A percentile compares a stretch with the other conserved stretches of the same genome.
Evolutionary conservation across 2,888 invertebrate species (phyloP).

Genomic region (Leucania comma): DNA sequence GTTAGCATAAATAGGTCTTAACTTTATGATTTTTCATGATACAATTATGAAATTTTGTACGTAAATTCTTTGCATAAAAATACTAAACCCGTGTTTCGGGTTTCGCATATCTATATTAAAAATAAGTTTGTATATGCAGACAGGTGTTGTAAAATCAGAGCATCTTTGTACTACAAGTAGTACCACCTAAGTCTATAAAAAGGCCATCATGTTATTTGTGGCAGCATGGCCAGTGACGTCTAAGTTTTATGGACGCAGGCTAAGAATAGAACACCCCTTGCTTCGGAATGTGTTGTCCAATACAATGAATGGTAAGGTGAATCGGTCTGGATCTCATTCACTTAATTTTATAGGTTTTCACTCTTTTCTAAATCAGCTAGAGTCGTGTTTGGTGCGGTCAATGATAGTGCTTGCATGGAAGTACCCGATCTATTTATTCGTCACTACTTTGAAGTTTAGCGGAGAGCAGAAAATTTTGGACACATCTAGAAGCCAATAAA

Average conservation of each 20-base stretch:
- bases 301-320: background rate
- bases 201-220: constrained; percentile 23
- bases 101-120: too few relatives aligned
- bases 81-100: too few relatives aligned
- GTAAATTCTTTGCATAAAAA: too few relatives aligned
- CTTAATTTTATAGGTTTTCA: background rate
- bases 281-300: constrained; percentile 2
- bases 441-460: background rate
- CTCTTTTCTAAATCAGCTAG: background rate
- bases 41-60: too few relatives aligned
- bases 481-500: background rate
- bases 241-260: background rate
- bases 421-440: background rate
- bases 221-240: background rate
- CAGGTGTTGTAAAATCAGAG: constrained; percentile 8
- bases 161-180: constrained; percentile 6
- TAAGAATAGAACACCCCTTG: constrained; percentile 13
- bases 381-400: background rate
- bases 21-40: too few relatives aligned
- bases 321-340: background rate
- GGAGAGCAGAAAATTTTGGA: background rate
- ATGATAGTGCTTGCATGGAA: background rate
- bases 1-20: too few relatives aligned
- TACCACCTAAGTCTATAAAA: constrained; percentile 30
- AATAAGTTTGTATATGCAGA: background rate